Evolutionary conservation across 2,888 invertebrate species (phyloP).

Genomic region (Dasysyrphus albostriatus): DNA sequence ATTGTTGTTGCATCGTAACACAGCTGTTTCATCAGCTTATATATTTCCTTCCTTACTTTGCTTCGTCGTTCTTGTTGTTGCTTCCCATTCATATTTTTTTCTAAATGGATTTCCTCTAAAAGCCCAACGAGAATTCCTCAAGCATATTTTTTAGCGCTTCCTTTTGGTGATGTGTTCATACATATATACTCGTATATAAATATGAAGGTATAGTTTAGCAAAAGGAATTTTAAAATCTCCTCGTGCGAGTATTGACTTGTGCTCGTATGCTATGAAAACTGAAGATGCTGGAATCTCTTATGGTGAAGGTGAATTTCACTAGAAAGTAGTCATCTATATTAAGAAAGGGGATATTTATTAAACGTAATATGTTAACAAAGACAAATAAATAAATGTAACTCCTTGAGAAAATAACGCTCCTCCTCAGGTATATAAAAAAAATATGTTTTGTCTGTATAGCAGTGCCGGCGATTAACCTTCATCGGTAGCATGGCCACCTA

Average conservation of each 20-base stretch:
- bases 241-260: conserved; percentile 54
- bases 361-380: too few relatives aligned
- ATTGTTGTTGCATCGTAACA: conserved; percentile 48
- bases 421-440: too few relatives aligned
- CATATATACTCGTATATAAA: too few relatives aligned
- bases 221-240: conserved; percentile 49
- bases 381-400: too few relatives aligned
- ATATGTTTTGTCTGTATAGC: too few relatives aligned
- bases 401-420: too few relatives aligned
- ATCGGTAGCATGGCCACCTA: too few relatives aligned
- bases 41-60: conserved; percentile 29
- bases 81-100: conserved; percentile 61
- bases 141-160: conserved; percentile 33
- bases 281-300: background rate
- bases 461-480: too few relatives aligned
- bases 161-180: conserved; percentile 1
- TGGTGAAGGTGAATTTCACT: conserved; percentile 1
- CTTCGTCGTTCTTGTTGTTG: background rate
- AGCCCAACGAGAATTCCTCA: conserved; percentile 51
- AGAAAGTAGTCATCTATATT: background rate
- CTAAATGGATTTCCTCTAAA: conserved; percentile 61
- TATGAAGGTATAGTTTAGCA: conserved; percentile 21
- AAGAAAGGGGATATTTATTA: background rate
- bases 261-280: background rate
- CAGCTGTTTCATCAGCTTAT: conserved; percentile 31